These are phyloP conservation scores for Gracilinanus agilis DNA, from an alignment of 2,113 vertebrate species.

Conservation along the genomic window DNA sequence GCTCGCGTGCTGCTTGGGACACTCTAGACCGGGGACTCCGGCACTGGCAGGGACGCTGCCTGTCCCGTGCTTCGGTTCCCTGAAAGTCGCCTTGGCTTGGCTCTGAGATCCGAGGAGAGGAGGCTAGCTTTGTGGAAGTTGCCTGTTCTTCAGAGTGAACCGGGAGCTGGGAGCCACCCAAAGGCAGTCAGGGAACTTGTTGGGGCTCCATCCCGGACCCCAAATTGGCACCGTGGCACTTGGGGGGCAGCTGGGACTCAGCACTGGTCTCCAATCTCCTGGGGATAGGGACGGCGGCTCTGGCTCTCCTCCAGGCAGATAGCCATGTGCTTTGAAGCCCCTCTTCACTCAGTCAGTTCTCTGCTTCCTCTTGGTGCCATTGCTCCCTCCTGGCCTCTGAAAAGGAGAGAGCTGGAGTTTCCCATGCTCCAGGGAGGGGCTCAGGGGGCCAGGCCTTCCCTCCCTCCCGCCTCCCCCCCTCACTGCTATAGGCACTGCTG, in stretches of 20 bases:
- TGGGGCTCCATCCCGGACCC: too few relatives aligned
- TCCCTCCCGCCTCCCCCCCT: background rate
- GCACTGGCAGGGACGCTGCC: background rate
- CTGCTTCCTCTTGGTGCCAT: background rate
- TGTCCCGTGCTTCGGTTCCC: background rate
- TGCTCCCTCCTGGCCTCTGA: background rate
- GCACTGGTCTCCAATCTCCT: background rate
- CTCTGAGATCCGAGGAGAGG: background rate
- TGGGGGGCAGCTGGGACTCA: background rate
- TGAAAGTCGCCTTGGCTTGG: background rate
- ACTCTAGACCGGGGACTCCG: background rate
- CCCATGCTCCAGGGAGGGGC: background rate
- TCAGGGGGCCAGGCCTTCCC: too few relatives aligned
- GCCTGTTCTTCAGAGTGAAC: background rate
- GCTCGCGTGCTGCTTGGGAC: background rate
- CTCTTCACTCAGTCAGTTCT: background rate
- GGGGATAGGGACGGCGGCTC: background rate
- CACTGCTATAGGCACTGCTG: background rate
- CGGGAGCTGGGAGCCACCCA: background rate
- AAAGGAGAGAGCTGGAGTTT: background rate
- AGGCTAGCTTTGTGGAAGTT: accelerated
- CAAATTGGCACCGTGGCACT: background rate
- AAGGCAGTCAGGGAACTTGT: background rate
- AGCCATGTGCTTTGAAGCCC: background rate
- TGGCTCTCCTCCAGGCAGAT: background rate